Conservation (phyloP, 2,113 vertebrate species). For the Hippolais icterina region DNA sequence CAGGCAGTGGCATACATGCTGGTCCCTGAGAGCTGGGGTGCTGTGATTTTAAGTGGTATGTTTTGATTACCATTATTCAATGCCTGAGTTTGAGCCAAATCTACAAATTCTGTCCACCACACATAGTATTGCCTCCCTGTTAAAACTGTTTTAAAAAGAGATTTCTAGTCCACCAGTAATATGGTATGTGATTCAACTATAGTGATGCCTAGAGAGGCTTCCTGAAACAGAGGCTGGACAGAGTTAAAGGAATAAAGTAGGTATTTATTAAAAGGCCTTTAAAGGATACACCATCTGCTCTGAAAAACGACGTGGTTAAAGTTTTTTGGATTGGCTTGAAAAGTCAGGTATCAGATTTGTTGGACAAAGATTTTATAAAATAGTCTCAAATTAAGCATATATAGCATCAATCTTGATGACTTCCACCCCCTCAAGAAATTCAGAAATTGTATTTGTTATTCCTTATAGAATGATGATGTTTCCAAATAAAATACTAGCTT, state of each 20-base stretch:
- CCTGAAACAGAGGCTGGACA: neutral
- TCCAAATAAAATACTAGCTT: neutral
- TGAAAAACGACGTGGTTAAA: neutral
- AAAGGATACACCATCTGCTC: neutral
- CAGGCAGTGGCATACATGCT: neutral
- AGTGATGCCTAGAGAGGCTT: neutral
- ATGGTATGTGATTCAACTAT: neutral
- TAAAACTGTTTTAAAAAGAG: neutral
- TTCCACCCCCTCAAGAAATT: neutral
- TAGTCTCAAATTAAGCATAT: neutral
- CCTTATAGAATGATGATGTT: neutral
- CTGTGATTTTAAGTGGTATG: neutral
- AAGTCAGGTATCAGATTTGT: neutral
- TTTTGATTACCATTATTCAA: neutral
- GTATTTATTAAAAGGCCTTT: neutral
- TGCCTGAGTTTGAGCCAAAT: neutral
- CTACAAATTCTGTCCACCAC: neutral
- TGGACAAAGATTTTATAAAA: neutral
- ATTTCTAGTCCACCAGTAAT: neutral
- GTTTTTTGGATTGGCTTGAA: neutral
- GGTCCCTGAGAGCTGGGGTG: neutral
- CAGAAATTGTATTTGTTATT: neutral
- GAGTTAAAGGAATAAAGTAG: neutral
- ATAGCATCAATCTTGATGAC: neutral
- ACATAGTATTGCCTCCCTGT: neutral